Base-by-base conservation (phyloP, 2,797 vertebrate genomes). In the Rhinella marina region DNA sequence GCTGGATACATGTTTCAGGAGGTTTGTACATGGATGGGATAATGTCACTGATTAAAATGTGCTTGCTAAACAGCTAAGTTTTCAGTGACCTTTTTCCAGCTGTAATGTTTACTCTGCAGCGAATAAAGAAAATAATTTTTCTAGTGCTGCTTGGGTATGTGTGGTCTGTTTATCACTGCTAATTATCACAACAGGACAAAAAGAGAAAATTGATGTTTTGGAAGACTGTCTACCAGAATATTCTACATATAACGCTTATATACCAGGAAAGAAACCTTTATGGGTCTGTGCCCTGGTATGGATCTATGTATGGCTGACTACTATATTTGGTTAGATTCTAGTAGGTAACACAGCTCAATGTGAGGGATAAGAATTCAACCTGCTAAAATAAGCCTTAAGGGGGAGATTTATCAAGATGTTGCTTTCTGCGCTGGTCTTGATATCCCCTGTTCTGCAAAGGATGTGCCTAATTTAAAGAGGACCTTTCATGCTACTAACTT, bases 51-150 rank as follows among this genome's bases (percentile, higher is more conserved):
- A 82, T 59, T 81, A 81, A 87, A 72, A 73, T 81, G 80, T 76
- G 66, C 66, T 82, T 75, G 70, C 66, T 86, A 86, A 86, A 86
- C 84, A 79, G 61, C 59, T 80, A 86, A 70, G 64, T 86, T 80
- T 57, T 80, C 73, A 19, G 62, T 70, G 62, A 80, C 85, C 52
- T 86, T 86, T 78, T 57, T 79, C 9, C 59, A 17, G 62, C 41
- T 32, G 59, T 66, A 78, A 64, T 78, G 25, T 85, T 64, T 85
- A 64, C 52, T 85, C n/a, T 85, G 62, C 48, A 13, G 59, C 59
- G 66, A 77, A 50, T 29, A 50, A 75, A 16, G 70, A 75, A 61
- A 61, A 59, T 72, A 29, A 57, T 48, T 75, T 84, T 84, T 73
- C 21, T 59, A 1, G 10, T 11, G 23, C 6, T 19, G 14, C 10